Conservation (phyloP, 2,113 vertebrate genomes). For the human (Homo sapiens) region GRCh38 chr2:139806001-139806500, state of each 20-base stretch:
- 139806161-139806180: neutral
- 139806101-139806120: neutral
- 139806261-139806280: neutral
- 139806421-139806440: neutral
- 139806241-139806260: neutral
- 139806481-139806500: neutral
- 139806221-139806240: neutral
- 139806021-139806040: neutral
- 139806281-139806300: neutral
- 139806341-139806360: neutral
- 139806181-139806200: neutral
- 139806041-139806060: neutral
- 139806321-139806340: neutral
- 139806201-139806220: neutral
- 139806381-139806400: neutral
- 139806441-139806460: neutral
- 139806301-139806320: neutral
- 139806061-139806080: neutral
- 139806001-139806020: neutral
- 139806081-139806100: neutral
- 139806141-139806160: neutral
- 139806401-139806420: neutral
- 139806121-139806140: neutral
- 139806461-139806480: neutral
- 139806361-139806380: neutral